Evolutionary conservation across 2,797 vertebrate genomes (phyloP).

Genomic region (Cetoscarus ocellatus): DNA sequence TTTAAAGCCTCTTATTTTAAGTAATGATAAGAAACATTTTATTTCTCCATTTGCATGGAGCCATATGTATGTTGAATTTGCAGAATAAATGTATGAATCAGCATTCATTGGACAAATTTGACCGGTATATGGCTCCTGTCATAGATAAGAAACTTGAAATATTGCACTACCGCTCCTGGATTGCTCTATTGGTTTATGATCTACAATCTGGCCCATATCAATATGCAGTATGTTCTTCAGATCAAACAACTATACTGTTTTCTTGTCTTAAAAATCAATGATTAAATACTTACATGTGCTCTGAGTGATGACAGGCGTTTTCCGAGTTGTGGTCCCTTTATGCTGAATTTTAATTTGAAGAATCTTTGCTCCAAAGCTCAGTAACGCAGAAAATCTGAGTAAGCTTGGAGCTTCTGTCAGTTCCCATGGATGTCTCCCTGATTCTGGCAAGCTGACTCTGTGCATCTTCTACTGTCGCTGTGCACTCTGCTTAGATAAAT

Average conservation of each 20-base stretch:
- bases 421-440: slow-evolving; percentile 90
- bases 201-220: slow-evolving; percentile 14
- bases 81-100: slow-evolving; percentile 18
- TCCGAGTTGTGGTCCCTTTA: slow-evolving; percentile 84
- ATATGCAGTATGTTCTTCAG: slow-evolving; percentile 14
- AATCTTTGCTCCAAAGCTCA: slow-evolving; percentile 45
- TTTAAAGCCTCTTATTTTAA: slow-evolving; percentile 40
- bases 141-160: slow-evolving; percentile 39
- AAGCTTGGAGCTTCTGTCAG: slow-evolving; percentile 88
- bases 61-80: too few species aligned
- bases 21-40: slow-evolving; percentile 19
- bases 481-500: slow-evolving; percentile 94
- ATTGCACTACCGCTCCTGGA: slow-evolving; percentile 18
- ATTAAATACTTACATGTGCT: slow-evolving; percentile 89
- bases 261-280: slow-evolving; percentile 10
- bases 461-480: slow-evolving; percentile 91
- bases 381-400: slow-evolving; percentile 86
- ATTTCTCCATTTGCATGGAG: not conserved
- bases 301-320: slow-evolving; percentile 86
- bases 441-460: slow-evolving; percentile 85
- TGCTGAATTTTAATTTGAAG: slow-evolving; percentile 66
- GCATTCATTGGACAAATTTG: slow-evolving; percentile 44
- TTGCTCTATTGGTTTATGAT: slow-evolving; percentile 18
- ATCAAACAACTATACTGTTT: slow-evolving; percentile 41
- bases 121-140: slow-evolving; percentile 56